phyloP scores from a whole-genome alignment of 2,888 invertebrate genomes.

The Plebejus argus region DNA sequence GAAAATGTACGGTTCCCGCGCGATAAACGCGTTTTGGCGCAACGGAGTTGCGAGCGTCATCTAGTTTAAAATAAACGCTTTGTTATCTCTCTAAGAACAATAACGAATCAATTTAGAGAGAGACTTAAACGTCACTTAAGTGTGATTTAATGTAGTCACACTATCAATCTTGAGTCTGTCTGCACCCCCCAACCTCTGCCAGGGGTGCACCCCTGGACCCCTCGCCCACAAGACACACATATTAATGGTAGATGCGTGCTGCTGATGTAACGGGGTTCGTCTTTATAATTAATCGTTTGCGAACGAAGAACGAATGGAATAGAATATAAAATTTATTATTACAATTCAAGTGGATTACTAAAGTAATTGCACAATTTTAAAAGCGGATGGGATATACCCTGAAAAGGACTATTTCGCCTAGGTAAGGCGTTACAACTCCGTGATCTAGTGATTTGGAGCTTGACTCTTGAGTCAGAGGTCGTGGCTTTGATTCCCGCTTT shows the following conservation, averaged over 20 bases:
- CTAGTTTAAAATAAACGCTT: neutral
- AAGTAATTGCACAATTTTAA: neutral
- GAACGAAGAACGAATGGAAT: constrained; percentile 40
- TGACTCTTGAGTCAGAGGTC: too few relatives aligned
- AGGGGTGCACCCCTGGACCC: constrained; percentile 6
- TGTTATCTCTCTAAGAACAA: neutral
- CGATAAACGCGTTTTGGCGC: too few relatives aligned
- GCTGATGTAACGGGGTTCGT: constrained; percentile 58
- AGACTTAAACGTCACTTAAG: constrained; percentile 24
- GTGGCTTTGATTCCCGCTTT: too few relatives aligned
- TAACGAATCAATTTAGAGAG: neutral
- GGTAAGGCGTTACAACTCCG: too few relatives aligned
- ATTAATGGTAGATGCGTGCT: constrained; percentile 60
- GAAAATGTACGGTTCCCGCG: too few relatives aligned
- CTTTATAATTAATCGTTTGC: constrained; percentile 68
- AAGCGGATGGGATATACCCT: too few relatives aligned
- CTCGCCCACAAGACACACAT: constrained; percentile 46
- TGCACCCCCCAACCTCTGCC: neutral
- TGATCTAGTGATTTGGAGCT: too few relatives aligned
- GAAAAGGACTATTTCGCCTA: too few relatives aligned
- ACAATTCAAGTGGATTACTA: neutral
- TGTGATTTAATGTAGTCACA: constrained; percentile 22
- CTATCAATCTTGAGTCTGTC: constrained; percentile 25
- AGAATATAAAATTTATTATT: constrained; percentile 14
- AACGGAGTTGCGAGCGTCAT: too few relatives aligned